Evolutionary conservation across 2,113 vertebrate genomes (phyloP).

Genomic region (Siniperca knerii): DNA sequence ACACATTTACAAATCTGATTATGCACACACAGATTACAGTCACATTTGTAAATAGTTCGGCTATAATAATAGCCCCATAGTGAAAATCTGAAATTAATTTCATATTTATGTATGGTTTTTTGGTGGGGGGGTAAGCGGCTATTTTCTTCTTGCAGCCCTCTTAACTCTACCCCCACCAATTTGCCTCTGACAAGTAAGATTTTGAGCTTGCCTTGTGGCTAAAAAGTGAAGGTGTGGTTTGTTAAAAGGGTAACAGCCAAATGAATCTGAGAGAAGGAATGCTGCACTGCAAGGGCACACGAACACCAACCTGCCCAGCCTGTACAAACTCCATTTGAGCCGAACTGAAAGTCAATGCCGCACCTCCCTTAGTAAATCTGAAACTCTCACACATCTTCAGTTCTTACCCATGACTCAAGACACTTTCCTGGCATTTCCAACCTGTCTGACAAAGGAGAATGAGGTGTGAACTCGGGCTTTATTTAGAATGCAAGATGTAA

Average conservation of each 20-base stretch:
- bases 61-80: no score
- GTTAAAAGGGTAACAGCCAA: not conserved
- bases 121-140: no score
- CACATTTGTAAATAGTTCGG: no score
- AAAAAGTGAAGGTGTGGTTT: conserved; percentile 60
- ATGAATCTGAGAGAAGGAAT: conserved; percentile 63
- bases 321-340: conserved; percentile 25
- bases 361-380: conserved; percentile 50
- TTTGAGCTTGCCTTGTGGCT: not conserved
- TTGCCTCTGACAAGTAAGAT: not conserved
- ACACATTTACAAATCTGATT: no score
- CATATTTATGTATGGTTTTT: not conserved
- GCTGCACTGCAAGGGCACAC: conserved; percentile 48
- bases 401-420: not conserved
- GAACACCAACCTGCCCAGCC: conserved; percentile 64
- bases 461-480: not conserved
- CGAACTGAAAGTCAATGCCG: not conserved
- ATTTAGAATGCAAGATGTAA: not conserved
- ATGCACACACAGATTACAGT: no score
- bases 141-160: not conserved
- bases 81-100: not conserved
- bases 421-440: not conserved
- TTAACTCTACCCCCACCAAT: not conserved
- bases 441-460: not conserved
- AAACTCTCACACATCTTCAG: not conserved